phyloP scores from a whole-genome alignment of 2,113 vertebrate species.

The Panthera uncia region DNA sequence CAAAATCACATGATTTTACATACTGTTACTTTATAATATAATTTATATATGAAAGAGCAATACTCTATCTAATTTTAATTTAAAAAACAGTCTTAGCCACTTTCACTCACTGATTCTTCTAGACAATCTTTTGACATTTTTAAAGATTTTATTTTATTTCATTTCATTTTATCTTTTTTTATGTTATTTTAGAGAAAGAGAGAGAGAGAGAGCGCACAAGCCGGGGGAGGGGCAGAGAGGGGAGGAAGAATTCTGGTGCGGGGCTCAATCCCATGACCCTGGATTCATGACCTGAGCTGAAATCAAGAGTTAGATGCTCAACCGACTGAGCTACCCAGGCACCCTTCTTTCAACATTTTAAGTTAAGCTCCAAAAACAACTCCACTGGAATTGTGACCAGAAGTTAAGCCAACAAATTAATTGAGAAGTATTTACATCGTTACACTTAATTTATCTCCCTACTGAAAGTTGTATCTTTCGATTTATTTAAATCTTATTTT shows the following conservation, averaged over 20 bases:
- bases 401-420: neutral
- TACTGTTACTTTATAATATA: neutral
- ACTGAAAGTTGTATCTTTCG: neutral
- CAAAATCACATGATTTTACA: neutral
- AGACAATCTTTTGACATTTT: neutral
- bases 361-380: constrained; percentile 26
- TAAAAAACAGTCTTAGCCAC: neutral
- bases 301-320: too few relatives aligned
- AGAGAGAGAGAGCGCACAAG: too few relatives aligned
- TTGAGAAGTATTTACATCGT: neutral
- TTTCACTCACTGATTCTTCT: neutral
- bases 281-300: too few relatives aligned
- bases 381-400: neutral
- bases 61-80: neutral
- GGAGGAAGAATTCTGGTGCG: too few relatives aligned
- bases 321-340: too few relatives aligned
- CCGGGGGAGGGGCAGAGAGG: too few relatives aligned
- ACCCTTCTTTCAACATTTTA: neutral
- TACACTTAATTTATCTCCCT: neutral
- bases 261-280: too few relatives aligned
- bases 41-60: neutral
- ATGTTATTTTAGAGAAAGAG: too few relatives aligned
- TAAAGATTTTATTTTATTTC: too few relatives aligned
- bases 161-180: too few relatives aligned
- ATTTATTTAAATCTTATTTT: constrained; percentile 21